Conservation (phyloP, 2,113 vertebrate species). For the Aplodontia rufa region DNA sequence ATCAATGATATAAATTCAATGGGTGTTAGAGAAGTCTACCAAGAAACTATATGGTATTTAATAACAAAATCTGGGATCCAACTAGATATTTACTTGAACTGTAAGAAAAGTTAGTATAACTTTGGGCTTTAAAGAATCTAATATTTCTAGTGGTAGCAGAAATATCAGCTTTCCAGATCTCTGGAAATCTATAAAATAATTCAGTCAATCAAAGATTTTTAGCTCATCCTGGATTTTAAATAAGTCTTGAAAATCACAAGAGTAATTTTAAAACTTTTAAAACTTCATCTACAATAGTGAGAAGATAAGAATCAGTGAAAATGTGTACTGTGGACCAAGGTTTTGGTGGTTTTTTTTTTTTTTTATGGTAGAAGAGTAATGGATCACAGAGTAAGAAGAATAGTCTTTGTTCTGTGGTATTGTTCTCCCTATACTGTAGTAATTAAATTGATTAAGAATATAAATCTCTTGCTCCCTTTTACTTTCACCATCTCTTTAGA, state of each 20-base stretch:
- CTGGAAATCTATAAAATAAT: neutral
- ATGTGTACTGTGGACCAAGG: neutral
- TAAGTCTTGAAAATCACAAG: neutral
- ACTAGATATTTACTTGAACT: constrained; percentile 40
- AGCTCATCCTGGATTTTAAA: constrained; percentile 21
- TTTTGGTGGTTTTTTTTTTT: neutral
- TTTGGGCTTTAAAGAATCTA: constrained; percentile 42
- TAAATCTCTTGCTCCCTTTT: constrained; percentile 27
- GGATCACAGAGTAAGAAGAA: constrained; percentile 70
- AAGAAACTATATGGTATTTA: constrained; percentile 46
- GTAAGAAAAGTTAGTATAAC: constrained; percentile 7
- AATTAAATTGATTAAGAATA: constrained; percentile 53
- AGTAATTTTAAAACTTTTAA: constrained; percentile 52
- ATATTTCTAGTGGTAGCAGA: neutral
- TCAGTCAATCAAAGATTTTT: neutral
- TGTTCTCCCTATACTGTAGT: constrained; percentile 38
- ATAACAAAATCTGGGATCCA: constrained; percentile 30
- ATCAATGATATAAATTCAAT: neutral
- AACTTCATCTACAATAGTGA: neutral
- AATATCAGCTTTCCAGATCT: neutral
- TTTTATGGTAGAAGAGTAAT: constrained; percentile 39
- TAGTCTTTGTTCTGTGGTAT: constrained; percentile 67
- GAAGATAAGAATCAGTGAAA: constrained; percentile 70
- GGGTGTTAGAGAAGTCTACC: neutral
- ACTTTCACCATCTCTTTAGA: neutral